Evolutionary conservation across 2,797 vertebrate genomes (phyloP), one percentile per base, ranked within the genome.

Genomic region (Tragopan temminckii): DNA sequence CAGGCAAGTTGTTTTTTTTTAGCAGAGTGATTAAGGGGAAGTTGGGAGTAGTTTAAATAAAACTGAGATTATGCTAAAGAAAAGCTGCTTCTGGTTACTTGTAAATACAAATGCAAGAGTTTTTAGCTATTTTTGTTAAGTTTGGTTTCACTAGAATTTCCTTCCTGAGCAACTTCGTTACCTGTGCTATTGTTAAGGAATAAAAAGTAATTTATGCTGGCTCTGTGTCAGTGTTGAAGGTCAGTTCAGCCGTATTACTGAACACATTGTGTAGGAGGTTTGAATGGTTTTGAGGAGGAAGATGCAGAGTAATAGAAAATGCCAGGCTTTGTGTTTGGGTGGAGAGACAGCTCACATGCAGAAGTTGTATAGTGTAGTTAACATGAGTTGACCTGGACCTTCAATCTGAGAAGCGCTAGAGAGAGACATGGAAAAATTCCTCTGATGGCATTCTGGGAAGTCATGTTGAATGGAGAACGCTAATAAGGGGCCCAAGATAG

Each of bases 1-100:
- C 99, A 99, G 99, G 99, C 98, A 97, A 78, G 61, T 63, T 42
- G 38, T 13, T 8, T 21, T 40, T 40, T 20, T 58, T 23, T 35
- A 13, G 31, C 20, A 35, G 55, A 11, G 61, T 13, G n/a, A 21
- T 9, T 20, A 17, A 25, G 11, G 11, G 25, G 16, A 42, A 42
- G 6, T 27, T 20, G 61, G 38, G 38, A 31, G 19, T 40, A 64
- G n/a, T 43, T 88, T 7, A 64, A 80, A 21, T 53, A 59, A 58
- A 89, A 59, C n/a, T 40, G 29, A 35, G 29, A 25, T 46, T 21
- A 50, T 53, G 27, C 15, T 71, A 52, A 46, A 24, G 50, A 12
- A 36, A 62, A 14, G 25, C 11, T 68, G 14, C n/a, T 57, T 53
- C 15, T 40, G 24, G 25, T 66, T 63, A 33, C n/a, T 35, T 66